phyloP scores from a whole-genome alignment of 2,888 invertebrate species.

The Oscheius sp. region DNA sequence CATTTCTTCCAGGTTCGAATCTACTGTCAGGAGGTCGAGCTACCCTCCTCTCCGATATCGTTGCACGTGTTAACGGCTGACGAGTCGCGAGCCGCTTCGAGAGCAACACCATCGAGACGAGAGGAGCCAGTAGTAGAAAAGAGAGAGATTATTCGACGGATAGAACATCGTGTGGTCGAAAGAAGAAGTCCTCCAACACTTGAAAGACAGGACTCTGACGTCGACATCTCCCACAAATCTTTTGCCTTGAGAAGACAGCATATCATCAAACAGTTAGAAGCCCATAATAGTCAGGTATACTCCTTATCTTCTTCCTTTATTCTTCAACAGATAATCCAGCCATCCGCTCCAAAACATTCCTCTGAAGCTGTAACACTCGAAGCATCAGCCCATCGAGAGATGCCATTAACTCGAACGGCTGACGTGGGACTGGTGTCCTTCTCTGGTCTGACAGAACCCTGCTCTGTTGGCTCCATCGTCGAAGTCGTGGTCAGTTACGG shows the following conservation, averaged over 20 bases:
- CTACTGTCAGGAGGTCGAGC: slow-evolving; percentile 62
- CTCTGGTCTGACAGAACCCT: slow-evolving; percentile 89
- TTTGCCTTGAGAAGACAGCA: slow-evolving; percentile 55
- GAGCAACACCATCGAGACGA: slow-evolving; percentile 27
- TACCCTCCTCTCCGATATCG: slow-evolving; percentile 64
- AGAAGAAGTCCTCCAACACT: slow-evolving; percentile 8
- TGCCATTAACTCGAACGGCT: slow-evolving; percentile 36
- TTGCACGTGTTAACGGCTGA: slow-evolving; percentile 58
- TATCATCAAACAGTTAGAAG: slow-evolving; percentile 56
- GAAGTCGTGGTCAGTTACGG: slow-evolving; percentile 82
- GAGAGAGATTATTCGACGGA: slow-evolving; percentile 30
- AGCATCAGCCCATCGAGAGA: slow-evolving; percentile 46
- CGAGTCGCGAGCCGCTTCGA: slow-evolving; percentile 43
- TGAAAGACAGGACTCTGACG: slow-evolving; percentile 31
- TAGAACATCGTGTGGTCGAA: slow-evolving; percentile 8
- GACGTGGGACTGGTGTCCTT: slow-evolving; percentile 66
- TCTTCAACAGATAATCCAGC: background rate
- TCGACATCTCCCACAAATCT: slow-evolving; percentile 52
- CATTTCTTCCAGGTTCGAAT: slow-evolving; percentile 63
- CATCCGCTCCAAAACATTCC: background rate
- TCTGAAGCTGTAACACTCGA: slow-evolving; percentile 38
- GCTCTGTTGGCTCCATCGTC: slow-evolving; percentile 90
- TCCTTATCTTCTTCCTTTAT: background rate
- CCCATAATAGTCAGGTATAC: slow-evolving; percentile 45
- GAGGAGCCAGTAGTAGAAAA: slow-evolving; percentile 30